A percentile compares a stretch with the other conserved stretches of the same genome.
Evolutionary conservation across 1,140 invertebrate genomes (phyloP).

Genomic region (Drosophila gunungcola): DNA sequence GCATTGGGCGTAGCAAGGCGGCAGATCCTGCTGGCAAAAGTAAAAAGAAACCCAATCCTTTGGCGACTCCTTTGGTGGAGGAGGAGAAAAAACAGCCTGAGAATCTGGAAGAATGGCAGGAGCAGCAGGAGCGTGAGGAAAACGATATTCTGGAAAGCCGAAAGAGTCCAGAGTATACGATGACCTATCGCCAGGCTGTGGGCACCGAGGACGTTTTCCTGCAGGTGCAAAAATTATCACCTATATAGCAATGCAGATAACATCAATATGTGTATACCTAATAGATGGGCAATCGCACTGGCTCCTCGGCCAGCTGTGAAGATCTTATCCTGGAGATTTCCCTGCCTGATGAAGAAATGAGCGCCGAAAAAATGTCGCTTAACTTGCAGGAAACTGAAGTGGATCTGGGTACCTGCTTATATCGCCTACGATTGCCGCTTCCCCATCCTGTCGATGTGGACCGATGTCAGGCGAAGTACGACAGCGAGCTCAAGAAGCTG

Average conservation of each 20-base stretch:
- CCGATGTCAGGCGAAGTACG: conserved; percentile 91
- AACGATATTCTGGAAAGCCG: conserved; percentile 87
- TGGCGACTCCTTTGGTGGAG: conserved; percentile 45
- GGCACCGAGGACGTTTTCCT: conserved; percentile 94
- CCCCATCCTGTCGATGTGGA: conserved; percentile 93
- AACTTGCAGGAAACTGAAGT: conserved; percentile 89
- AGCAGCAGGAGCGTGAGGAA: conserved; percentile 84
- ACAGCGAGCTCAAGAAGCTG: conserved; percentile 88
- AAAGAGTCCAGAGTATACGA: conserved; percentile 91
- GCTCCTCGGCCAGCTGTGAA: conserved; percentile 93
- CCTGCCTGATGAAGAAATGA: conserved; percentile 90
- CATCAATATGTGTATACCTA: neutral
- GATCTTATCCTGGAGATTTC: conserved; percentile 91
- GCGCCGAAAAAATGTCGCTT: conserved; percentile 88
- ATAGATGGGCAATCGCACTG: conserved; percentile 93
- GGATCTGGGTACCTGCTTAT: conserved; percentile 87
- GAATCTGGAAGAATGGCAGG: conserved; percentile 86
- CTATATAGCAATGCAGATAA: neutral
- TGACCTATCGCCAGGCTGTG: conserved; percentile 93
- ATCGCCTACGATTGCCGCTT: conserved; percentile 90
- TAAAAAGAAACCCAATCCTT: conserved; percentile 49
- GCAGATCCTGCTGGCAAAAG: neutral
- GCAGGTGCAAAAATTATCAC: conserved; percentile 86
- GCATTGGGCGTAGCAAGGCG: conserved; percentile 40
- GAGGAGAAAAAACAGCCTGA: conserved; percentile 63